phyloP scores from a whole-genome alignment of 1,140 invertebrate genomes.

The Oryzaephilus surinamensis region DNA sequence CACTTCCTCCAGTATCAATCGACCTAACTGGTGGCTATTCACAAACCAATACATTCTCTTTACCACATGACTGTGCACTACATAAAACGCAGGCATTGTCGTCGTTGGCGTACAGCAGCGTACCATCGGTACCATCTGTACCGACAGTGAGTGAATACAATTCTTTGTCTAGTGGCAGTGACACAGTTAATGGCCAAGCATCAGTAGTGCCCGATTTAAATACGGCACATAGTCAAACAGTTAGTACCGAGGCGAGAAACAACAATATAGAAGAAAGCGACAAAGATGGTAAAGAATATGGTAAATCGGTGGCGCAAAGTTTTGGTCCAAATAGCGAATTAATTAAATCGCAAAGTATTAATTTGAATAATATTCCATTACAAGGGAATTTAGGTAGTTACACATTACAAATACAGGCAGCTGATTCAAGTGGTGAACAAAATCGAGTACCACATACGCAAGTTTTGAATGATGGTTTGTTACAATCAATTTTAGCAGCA shows the following conservation, averaged over 20 bases:
- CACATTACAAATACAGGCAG: slow-evolving; percentile 61
- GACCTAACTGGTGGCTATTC: slow-evolving; percentile 18
- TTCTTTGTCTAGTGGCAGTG: too few relatives aligned
- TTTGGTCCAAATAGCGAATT: slow-evolving; percentile 30
- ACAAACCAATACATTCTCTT: slow-evolving; percentile 1
- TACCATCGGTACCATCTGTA: slow-evolving; percentile 23
- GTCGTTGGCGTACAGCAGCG: slow-evolving; percentile 26
- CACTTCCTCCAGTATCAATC: slow-evolving; percentile 17
- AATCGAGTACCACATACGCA: slow-evolving; percentile 53
- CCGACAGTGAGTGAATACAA: too few relatives aligned
- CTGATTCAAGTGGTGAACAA: slow-evolving; percentile 39
- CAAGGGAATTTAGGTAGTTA: slow-evolving; percentile 54
- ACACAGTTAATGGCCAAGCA: too few relatives aligned
- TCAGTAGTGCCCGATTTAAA: slow-evolving; percentile 21
- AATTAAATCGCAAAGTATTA: slow-evolving; percentile 30
- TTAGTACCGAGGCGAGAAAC: slow-evolving; percentile 15
- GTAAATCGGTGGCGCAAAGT: slow-evolving; percentile 28
- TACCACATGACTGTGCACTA: slow-evolving; percentile 10
- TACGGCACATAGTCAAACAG: slow-evolving; percentile 17
- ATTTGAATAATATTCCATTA: slow-evolving; percentile 47
- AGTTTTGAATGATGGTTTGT: slow-evolving; percentile 60
- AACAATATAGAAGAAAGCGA: slow-evolving; percentile 21
- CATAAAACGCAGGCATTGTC: slow-evolving; percentile 26
- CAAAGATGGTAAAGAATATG: slow-evolving; percentile 25
- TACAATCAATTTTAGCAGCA: slow-evolving; percentile 65